Base-by-base conservation (phyloP, 2,113 vertebrate species). In the Malurus melanocephalus region DNA sequence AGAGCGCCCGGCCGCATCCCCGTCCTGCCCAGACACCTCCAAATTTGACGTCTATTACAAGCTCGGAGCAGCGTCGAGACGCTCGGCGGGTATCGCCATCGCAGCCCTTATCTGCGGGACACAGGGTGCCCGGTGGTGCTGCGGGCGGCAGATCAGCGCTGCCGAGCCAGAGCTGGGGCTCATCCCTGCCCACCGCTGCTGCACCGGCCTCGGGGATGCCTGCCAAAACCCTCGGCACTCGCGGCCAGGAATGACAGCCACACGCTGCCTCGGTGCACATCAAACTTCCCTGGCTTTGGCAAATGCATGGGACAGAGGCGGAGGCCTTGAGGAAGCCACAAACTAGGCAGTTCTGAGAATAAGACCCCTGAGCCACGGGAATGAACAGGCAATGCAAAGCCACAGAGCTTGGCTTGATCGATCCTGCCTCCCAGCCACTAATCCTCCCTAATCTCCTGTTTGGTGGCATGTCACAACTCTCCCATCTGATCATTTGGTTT, bases 251-350 rank as follows among this genome's bases (percentile, higher is more conserved):
- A 2, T 0, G 32, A 21, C 26, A 12, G 60, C 32, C 56, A 48
- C 49, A 0, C 2, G 1, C 49, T 11, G 51, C 84, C 65, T 56
- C 40, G 6, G 20, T 12, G 45, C 57, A 30, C 22, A 0, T 9
- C n/a, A 20, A 82, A 35, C 59, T 75, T 24, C 9, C 24, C 52
- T 8, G 53, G 57, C 62, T 59, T 40, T 4, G 7, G 78, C 38
- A 67, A 62, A 53, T 0, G 20, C 3, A 1, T 21, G 3, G 33
- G 48, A 23, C 15, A 6, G 10, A 6, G 3, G 0, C 0, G 0
- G 9, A 3, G 32, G 65, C 72, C 68, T 38, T 48, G 7, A 55
- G 56, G 64, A 87, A 80, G 68, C 40, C 85, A 69, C 81, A 45
- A 6, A 65, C 71, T 1, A 16, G 22, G 26, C 11, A 0, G 30